Conservation (phyloP, 2,797 vertebrate genomes). For the Pempheris klunzingeri region DNA sequence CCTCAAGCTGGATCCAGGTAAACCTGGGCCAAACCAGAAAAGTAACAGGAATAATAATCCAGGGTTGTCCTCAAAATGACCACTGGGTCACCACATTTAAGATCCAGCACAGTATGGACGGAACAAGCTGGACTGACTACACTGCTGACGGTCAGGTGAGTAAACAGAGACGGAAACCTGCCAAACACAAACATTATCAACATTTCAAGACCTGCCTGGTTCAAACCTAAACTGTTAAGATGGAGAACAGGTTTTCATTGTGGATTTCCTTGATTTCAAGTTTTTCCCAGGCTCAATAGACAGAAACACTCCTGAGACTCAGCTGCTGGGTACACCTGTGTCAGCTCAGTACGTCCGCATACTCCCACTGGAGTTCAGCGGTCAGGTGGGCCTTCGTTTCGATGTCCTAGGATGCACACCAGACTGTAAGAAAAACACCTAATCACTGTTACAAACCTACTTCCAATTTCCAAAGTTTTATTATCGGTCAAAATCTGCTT, state of each 20-base stretch:
- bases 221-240: background rate
- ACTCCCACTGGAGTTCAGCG: constrained; percentile 73
- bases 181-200: background rate
- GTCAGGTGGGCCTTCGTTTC: constrained; percentile 81
- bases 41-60: constrained; percentile 85
- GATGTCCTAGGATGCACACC: constrained; percentile 85
- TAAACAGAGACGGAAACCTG: background rate
- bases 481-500: no score
- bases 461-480: background rate
- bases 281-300: constrained; percentile 80
- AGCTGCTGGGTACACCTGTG: constrained; percentile 83
- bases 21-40: constrained; percentile 78
- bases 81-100: constrained; percentile 85
- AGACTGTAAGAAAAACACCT: constrained; percentile 75
- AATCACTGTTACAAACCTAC: background rate
- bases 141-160: constrained; percentile 78
- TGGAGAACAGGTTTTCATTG: background rate
- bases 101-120: constrained; percentile 82
- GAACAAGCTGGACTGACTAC: constrained; percentile 78
- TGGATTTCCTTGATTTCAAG: constrained; percentile 55
- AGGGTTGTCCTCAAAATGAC: constrained; percentile 83
- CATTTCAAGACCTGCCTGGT: no score
- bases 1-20: constrained; percentile 85
- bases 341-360: constrained; percentile 80
- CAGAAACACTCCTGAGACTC: constrained; percentile 72